Evolutionary conservation across 2,113 vertebrate species (phyloP), one percentile per base, ranked within the genome.

Genomic region (Pardalotus punctatus): DNA sequence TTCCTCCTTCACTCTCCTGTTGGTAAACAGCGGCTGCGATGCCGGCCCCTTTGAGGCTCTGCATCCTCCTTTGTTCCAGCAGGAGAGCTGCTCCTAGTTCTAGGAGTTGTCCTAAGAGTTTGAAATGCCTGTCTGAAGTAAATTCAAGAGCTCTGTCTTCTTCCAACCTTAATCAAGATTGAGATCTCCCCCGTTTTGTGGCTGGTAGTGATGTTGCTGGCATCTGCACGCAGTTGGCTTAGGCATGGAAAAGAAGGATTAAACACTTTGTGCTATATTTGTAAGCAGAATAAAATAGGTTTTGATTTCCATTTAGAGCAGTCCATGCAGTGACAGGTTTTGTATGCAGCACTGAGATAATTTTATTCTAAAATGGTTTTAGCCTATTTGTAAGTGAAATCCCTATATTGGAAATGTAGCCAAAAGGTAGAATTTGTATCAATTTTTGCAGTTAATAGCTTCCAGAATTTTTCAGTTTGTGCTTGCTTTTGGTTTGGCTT

Each of bases 201-300:
- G 54, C 76, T 62, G 72, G 79, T 85, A 43, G 40, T 65, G 40
- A 19, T 70, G 82, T 69, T 86, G 76, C 88, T 82, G 48, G 85
- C 90, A 65, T 86, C 74, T 60, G 74, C 5, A 1, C 0, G 0
- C 76, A 20, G 66, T 88, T 96, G 95, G 88, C 92, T 93, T 80
- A 95, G 88, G 48, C 62, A 35, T 90, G 96, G 94, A 88, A 94
- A 95, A 94, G 94, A 33, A 86, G 88, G 88, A 95, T 95, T 90
- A 95, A 93, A 94, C 88, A 70, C 79, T 96, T 73, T 14, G 90
- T 79, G 90, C 95, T 96, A 56, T 96, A 95, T 93, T 92, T 94
- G 87, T 89, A 92, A 86, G 83, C 92, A 94, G 90, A 97, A 90
- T 91, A 76, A 93, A 95, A 86, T 42, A 88, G 14, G 1, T 88